phyloP scores from a whole-genome alignment of 1,140 invertebrate genomes.

The Caenorhabditis inopinata region DNA sequence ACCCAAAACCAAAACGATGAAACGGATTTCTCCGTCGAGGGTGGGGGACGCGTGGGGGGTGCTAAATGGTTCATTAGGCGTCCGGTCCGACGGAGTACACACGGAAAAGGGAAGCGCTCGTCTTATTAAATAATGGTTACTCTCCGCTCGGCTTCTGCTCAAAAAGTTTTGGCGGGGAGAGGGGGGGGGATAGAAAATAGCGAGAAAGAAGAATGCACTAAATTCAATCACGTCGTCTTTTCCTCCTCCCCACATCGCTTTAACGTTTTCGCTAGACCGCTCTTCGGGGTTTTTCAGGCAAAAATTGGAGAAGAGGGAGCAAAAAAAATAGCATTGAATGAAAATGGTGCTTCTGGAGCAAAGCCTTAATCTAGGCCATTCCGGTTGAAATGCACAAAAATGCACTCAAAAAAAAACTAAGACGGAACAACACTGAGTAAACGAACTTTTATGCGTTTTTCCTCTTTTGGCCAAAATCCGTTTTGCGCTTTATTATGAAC shows the following conservation, averaged over 20 bases:
- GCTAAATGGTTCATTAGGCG: slow-evolving; percentile 33
- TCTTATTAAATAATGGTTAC: slow-evolving; percentile 33
- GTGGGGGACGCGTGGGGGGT: too few species aligned
- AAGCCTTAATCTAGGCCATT: slow-evolving; percentile 15
- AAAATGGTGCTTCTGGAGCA: too few species aligned
- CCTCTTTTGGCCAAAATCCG: not conserved
- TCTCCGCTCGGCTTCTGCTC: not conserved
- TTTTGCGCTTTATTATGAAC: slow-evolving; percentile 28
- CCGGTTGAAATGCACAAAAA: not conserved
- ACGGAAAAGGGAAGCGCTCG: slow-evolving; percentile 4
- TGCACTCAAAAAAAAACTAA: not conserved
- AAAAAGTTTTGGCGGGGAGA: not conserved
- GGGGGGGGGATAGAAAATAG: not conserved
- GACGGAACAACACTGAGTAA: not conserved
- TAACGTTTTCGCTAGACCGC: not conserved
- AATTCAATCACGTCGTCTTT: slow-evolving; percentile 30
- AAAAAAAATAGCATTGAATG: not conserved
- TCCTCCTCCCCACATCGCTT: not conserved
- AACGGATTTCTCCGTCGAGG: not conserved
- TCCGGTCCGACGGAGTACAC: not conserved
- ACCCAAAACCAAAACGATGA: slow-evolving; percentile 1
- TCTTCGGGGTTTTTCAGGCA: not conserved
- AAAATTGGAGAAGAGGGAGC: not conserved
- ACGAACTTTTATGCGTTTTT: not conserved
- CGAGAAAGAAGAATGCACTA: slow-evolving; percentile 11